phyloP scores from a whole-genome alignment of 2,888 invertebrate genomes.

The Biston betularia region DNA sequence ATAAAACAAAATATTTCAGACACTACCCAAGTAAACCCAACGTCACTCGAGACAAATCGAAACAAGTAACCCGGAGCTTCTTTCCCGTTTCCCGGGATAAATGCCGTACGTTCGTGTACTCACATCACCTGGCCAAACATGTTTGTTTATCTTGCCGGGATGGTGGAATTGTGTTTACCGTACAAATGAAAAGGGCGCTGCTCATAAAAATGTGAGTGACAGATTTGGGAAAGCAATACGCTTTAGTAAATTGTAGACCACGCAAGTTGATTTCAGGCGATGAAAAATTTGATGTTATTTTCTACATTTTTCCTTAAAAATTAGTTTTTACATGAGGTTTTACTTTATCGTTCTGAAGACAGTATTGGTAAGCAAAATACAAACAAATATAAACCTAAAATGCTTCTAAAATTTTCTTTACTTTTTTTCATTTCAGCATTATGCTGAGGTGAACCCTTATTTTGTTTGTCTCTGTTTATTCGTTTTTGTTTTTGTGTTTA shows the following conservation, averaged over 20 bases:
- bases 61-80: slow-evolving; percentile 21
- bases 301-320: no score
- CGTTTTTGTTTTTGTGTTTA: no score
- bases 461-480: no score
- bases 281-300: no score
- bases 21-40: slow-evolving; percentile 21
- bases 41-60: slow-evolving; percentile 29
- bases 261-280: not conserved
- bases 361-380: no score
- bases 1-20: slow-evolving; percentile 21
- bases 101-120: slow-evolving; percentile 20
- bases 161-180: slow-evolving; percentile 33
- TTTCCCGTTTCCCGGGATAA: slow-evolving; percentile 20
- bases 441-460: no score
- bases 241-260: not conserved
- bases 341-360: no score
- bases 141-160: slow-evolving; percentile 24
- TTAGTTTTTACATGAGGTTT: no score
- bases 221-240: not conserved
- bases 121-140: slow-evolving; percentile 35
- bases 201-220: slow-evolving; percentile 29
- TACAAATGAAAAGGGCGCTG: slow-evolving; percentile 27
- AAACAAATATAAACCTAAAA: no score
- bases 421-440: no score
- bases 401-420: no score